Conservation (phyloP, 2,888 invertebrate genomes). For the Encarsia formosa region DNA sequence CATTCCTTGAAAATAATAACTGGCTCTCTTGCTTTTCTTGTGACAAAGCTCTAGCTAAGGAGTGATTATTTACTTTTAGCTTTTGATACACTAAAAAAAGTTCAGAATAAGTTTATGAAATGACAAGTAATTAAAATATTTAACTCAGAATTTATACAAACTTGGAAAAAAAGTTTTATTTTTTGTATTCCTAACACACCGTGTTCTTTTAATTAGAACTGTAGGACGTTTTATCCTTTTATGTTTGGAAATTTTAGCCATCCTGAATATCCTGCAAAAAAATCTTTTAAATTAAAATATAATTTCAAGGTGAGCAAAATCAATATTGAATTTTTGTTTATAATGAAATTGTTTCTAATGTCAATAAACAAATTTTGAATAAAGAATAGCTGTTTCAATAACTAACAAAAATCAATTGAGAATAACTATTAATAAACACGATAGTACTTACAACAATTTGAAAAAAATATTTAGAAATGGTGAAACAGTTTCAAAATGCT, state of each 20-base stretch:
- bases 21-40: constrained; percentile 41
- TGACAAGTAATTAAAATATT: constrained; percentile 1
- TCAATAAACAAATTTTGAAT: too few species aligned
- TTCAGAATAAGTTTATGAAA: constrained; percentile 7
- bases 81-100: constrained; percentile 40
- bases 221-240: constrained; percentile 37
- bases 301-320: background rate
- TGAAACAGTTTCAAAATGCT: too few species aligned
- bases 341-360: background rate
- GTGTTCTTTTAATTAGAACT: constrained; percentile 34
- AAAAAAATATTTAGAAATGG: too few species aligned
- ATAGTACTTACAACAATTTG: too few species aligned
- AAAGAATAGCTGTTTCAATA: too few species aligned
- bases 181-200: constrained; percentile 29
- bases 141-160: background rate
- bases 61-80: constrained; percentile 40
- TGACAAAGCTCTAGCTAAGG: constrained; percentile 41
- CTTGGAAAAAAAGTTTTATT: constrained; percentile 34
- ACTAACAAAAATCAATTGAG: too few species aligned
- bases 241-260: constrained; percentile 38
- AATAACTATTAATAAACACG: too few species aligned
- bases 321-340: background rate
- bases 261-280: constrained; percentile 21
- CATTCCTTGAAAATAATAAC: constrained; percentile 37
- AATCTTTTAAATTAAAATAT: background rate